These are phyloP conservation scores for Masticophis lateralis DNA, from an alignment of 2,797 vertebrate species.

Conservation along the genomic window DNA sequence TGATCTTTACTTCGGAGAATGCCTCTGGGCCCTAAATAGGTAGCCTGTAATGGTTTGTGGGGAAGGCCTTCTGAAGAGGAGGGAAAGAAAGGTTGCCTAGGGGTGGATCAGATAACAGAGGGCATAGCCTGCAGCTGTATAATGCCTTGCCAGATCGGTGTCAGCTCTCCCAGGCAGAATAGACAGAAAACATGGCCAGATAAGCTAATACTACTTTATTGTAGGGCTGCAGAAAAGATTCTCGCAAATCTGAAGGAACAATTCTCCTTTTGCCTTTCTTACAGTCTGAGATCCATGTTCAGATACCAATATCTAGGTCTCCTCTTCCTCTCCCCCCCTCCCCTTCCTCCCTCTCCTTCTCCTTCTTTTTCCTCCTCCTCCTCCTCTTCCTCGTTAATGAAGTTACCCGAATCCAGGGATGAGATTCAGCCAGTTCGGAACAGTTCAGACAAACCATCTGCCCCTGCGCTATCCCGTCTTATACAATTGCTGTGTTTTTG, in stretches of 20 bases:
- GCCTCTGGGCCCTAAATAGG: neutral
- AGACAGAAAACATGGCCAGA: neutral
- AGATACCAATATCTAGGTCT: too few species aligned
- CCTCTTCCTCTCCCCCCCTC: accelerated
- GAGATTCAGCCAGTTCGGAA: too few species aligned
- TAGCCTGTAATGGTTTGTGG: neutral
- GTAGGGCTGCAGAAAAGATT: neutral
- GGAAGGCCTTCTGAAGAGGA: neutral
- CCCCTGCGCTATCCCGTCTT: too few species aligned
- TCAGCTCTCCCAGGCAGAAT: neutral
- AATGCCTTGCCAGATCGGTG: neutral
- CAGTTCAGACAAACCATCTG: too few species aligned
- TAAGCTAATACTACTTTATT: neutral
- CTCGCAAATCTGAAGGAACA: neutral
- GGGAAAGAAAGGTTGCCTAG: neutral
- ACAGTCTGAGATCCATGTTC: neutral
- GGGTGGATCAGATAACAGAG: neutral
- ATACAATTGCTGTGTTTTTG: too few species aligned
- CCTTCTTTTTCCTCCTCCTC: too few species aligned
- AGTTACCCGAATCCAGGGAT: too few species aligned
- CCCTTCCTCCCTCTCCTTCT: too few species aligned
- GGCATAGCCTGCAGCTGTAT: neutral
- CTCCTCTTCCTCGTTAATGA: too few species aligned
- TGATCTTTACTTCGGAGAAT: neutral
- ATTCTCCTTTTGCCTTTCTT: neutral